Percentiles rank a stretch among this genome's conserved stretches.
These are phyloP conservation scores for Harpalus rubripes DNA, from an alignment of 2,888 invertebrate species.

Conservation along the genomic window DNA sequence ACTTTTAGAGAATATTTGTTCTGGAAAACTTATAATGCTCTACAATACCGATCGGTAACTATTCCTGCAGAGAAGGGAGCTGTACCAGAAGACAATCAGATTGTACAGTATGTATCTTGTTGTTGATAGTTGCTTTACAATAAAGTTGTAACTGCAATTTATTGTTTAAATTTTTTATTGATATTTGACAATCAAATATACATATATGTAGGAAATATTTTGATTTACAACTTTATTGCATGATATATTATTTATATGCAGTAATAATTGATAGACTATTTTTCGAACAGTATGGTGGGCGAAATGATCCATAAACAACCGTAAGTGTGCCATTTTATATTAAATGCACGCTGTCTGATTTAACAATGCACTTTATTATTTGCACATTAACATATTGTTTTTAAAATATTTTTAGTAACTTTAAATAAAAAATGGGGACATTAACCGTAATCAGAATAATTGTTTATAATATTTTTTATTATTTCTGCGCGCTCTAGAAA, in stretches of 20 bases:
- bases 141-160: slow-evolving; percentile 64
- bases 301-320: slow-evolving; percentile 86
- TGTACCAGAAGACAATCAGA: slow-evolving; percentile 83
- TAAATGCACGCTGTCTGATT: slow-evolving; percentile 38
- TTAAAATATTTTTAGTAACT: too few species aligned
- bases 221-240: neutral
- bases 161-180: too few species aligned
- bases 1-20: slow-evolving; percentile 87
- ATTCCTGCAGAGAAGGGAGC: slow-evolving; percentile 85
- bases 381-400: slow-evolving; percentile 19
- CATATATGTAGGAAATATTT: neutral
- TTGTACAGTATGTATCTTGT: slow-evolving; percentile 86
- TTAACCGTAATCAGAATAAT: too few species aligned
- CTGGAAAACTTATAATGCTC: slow-evolving; percentile 91
- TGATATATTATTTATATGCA: neutral
- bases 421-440: too few species aligned
- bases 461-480: too few species aligned
- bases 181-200: neutral
- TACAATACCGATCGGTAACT: slow-evolving; percentile 92
- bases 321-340: slow-evolving; percentile 79
- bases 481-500: too few species aligned
- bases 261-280: slow-evolving; percentile 72
- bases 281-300: slow-evolving; percentile 81
- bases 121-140: slow-evolving; percentile 16
- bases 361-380: neutral